Evolutionary conservation across 2,113 vertebrate species (phyloP).

Genomic region (Oceanodroma tethys): DNA sequence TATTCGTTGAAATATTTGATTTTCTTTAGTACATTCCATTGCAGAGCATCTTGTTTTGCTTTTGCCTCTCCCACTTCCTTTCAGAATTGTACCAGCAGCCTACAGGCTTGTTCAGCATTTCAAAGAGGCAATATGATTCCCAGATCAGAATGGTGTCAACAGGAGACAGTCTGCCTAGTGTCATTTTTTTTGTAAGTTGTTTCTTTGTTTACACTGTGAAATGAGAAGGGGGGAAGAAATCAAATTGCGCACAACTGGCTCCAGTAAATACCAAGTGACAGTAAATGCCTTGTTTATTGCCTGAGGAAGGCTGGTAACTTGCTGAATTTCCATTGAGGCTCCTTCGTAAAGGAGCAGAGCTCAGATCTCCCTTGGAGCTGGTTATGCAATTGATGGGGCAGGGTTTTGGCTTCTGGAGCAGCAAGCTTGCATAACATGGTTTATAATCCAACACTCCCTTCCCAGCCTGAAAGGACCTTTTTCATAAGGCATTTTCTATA

Average conservation of each 20-base stretch:
- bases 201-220: constrained; percentile 20
- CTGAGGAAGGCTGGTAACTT: constrained; percentile 24
- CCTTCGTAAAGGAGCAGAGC: not conserved
- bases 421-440: constrained; percentile 72
- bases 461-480: constrained; percentile 43
- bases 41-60: constrained; percentile 50
- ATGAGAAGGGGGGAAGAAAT: not conserved
- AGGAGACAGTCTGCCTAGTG: constrained; percentile 28
- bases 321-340: constrained; percentile 27
- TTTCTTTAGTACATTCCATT: not conserved
- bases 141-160: constrained; percentile 33
- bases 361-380: constrained; percentile 40
- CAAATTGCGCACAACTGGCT: not conserved
- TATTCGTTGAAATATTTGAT: not conserved
- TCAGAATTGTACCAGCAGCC: constrained; percentile 24
- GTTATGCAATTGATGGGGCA: constrained; percentile 55
- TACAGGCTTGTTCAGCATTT: constrained; percentile 36
- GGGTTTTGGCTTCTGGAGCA: constrained; percentile 54
- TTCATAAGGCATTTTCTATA: constrained; percentile 13
- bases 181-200: constrained; percentile 11
- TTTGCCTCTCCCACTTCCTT: constrained; percentile 48
- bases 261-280: constrained; percentile 34
- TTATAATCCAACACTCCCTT: constrained; percentile 58
- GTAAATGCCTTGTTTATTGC: constrained; percentile 54
- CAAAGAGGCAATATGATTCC: constrained; percentile 19